Evolutionary conservation across 2,888 invertebrate genomes (phyloP).

Genomic region (Agriotes lineatus): DNA sequence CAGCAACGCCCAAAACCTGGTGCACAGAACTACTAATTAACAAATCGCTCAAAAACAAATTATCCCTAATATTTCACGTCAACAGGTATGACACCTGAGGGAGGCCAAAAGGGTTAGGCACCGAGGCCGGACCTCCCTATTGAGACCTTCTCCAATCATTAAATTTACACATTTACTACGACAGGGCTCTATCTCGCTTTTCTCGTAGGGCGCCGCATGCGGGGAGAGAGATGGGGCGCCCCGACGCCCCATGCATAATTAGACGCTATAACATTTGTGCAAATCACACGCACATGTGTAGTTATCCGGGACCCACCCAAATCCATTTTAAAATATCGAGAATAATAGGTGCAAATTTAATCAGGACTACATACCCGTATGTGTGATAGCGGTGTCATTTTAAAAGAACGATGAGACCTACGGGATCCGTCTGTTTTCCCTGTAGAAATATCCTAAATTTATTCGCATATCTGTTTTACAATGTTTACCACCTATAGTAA

Average conservation of each 20-base stretch:
- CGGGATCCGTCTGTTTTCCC: constrained; percentile 62
- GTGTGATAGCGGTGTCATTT: constrained; percentile 66
- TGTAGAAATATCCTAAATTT: constrained; percentile 63
- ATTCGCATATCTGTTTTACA: constrained; percentile 49
- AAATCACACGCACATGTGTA: constrained; percentile 60
- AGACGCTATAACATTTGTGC: constrained; percentile 36
- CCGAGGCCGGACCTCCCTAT: constrained; percentile 42
- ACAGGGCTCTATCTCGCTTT: constrained; percentile 37
- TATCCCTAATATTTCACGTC: constrained; percentile 55
- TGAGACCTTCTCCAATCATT: constrained; percentile 51
- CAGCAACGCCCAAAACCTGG: constrained; percentile 16
- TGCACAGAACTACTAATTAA: constrained; percentile 59
- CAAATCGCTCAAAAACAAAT: constrained; percentile 61
- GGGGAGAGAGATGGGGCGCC: constrained; percentile 2
- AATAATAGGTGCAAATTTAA: constrained; percentile 64
- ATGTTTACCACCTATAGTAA: constrained; percentile 30
- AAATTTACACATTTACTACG: constrained; percentile 47
- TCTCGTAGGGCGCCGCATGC: neutral
- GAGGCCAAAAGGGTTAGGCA: constrained; percentile 50
- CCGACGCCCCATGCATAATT: constrained; percentile 29
- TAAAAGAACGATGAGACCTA: constrained; percentile 65
- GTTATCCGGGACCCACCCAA: constrained; percentile 52
- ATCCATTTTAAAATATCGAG: constrained; percentile 59
- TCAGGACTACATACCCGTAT: constrained; percentile 62
- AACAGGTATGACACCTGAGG: constrained; percentile 52